Conservation (phyloP, 2,113 vertebrate genomes). For the Emydocephalus ijimae region DNA sequence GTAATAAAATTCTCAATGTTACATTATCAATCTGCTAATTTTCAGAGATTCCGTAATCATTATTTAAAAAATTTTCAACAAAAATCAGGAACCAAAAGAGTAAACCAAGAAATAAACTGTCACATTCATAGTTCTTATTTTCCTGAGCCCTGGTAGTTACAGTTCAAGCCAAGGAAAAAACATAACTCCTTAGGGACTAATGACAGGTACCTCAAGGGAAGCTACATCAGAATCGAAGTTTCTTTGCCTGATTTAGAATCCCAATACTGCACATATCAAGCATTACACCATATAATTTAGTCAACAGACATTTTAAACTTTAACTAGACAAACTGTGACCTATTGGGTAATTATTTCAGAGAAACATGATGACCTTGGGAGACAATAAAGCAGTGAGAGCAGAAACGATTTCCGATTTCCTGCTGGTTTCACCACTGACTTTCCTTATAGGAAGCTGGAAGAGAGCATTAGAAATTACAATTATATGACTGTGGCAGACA, state of each 20-base stretch:
- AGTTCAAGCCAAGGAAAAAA: neutral
- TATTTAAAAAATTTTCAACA: neutral
- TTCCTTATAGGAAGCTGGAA: neutral
- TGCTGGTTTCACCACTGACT: neutral
- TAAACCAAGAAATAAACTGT: neutral
- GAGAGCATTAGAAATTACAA: neutral
- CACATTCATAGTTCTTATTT: neutral
- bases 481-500: neutral
- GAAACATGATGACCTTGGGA: neutral
- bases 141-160: neutral
- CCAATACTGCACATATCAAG: neutral
- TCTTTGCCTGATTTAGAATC: neutral
- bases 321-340: neutral
- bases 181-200: neutral
- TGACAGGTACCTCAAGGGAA: neutral
- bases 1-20: neutral
- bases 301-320: neutral
- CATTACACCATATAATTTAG: neutral
- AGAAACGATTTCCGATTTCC: neutral
- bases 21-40: neutral
- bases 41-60: neutral
- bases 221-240: neutral
- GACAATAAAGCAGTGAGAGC: neutral
- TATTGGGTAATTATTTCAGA: neutral
- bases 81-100: neutral